Evolutionary conservation across 1,140 invertebrate genomes (phyloP).

Genomic region (Lordiphosa clarofinis): DNA sequence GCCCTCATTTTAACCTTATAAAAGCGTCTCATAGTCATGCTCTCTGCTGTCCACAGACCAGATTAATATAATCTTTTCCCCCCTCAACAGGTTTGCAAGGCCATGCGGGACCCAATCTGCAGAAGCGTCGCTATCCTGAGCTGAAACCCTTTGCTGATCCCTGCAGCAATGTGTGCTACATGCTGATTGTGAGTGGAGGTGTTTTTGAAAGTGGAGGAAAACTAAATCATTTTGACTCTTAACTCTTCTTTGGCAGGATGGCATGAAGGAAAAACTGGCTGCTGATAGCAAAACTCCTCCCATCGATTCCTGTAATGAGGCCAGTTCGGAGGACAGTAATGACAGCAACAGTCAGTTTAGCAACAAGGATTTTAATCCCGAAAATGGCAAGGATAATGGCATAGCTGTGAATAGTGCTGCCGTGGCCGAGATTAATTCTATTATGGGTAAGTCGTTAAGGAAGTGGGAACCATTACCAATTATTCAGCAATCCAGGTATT

Average conservation of each 20-base stretch:
- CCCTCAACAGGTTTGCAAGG: slow-evolving; percentile 85
- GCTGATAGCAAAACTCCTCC: slow-evolving; percentile 86
- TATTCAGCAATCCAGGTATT: too few relatives aligned
- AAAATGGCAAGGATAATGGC: slow-evolving; percentile 68
- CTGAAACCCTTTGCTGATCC: slow-evolving; percentile 92
- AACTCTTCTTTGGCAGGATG: too few relatives aligned
- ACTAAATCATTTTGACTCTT: too few relatives aligned
- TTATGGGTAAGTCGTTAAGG: slow-evolving; percentile 75
- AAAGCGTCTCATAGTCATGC: slow-evolving; percentile 61
- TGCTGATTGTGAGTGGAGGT: slow-evolving; percentile 86
- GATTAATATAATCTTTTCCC: not conserved
- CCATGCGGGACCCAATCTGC: slow-evolving; percentile 93
- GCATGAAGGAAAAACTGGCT: slow-evolving; percentile 89
- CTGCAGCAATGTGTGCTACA: slow-evolving; percentile 93
- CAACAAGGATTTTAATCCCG: slow-evolving; percentile 73
- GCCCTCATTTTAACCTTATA: slow-evolving; percentile 54
- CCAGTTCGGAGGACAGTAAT: slow-evolving; percentile 95
- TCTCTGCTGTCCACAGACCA: not conserved
- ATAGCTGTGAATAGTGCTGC: slow-evolving; percentile 64
- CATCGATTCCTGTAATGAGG: slow-evolving; percentile 94
- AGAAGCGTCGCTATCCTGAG: slow-evolving; percentile 93
- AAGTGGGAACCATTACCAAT: too few relatives aligned
- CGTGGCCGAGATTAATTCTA: slow-evolving; percentile 71
- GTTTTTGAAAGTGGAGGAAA: too few relatives aligned
- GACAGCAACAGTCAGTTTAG: slow-evolving; percentile 86